Evolutionary conservation across 64 coral and sea anemone species (phyloP), one percentile per base, ranked within the genome.

Genomic region (Hydrozoanthus tunicans): DNA sequence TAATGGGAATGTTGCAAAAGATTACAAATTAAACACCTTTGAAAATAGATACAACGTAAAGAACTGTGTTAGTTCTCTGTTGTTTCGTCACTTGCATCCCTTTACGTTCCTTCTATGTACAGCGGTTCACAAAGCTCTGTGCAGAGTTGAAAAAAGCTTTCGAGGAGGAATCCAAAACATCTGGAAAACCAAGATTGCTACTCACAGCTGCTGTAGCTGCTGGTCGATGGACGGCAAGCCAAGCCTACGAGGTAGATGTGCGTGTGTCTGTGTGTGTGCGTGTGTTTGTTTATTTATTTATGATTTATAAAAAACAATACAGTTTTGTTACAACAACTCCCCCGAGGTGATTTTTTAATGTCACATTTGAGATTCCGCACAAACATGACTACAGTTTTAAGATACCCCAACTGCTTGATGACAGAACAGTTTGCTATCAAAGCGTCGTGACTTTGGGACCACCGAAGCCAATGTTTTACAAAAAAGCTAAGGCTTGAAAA

Each of bases 141-240:
- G 77, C 74, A 53, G 89, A 80, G 54, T 59, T 90, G 70, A 65
- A 51, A 14, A 73, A 57, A 9, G 89, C 89, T 1, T 90, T 79
- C 26, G 53, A 78, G 8, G 32, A 1, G 9, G 89, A 90, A 59
- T 56, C 61, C 6, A 68, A 25, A 61, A 56, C 6, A 14, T 66
- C 74, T 65, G 89, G 89, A 6, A 24, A 65, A 23, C 73, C 24
- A 23, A 90, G 89, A 66, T 61, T 90, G 8, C 25, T 90, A 59
- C 53, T 90, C 5, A 90, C 89, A 54, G 89, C 89, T 78, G 89
- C 89, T 55, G 89, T 90, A 27, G 89, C 89, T 65, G 89, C 89
- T 12, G 59, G 60, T 3, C 56, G 53, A 57, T 79, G 77, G 89
- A 90, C 59, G 7, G 89, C 77, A 0, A 80, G 77, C n/a, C 73